Evolutionary conservation across 2,113 vertebrate genomes (phyloP), one percentile per base, ranked within the genome.

Genomic region (Condylura cristata): DNA sequence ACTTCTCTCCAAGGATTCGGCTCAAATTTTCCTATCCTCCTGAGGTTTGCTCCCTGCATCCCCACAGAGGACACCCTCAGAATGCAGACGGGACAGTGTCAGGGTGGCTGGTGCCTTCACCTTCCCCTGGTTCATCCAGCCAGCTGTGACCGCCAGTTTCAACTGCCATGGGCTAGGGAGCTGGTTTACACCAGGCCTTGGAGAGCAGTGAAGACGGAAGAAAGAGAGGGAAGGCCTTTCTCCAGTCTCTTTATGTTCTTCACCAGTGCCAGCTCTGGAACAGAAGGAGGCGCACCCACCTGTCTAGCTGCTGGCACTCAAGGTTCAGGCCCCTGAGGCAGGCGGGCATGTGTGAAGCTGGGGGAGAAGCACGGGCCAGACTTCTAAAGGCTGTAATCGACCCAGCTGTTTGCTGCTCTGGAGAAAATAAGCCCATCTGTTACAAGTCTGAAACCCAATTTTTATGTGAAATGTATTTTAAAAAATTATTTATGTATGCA

Each of bases 381-480:
- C n/a, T 61, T 86, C 61, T 79, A 5, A 75, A 71, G 46, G 26
- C 32, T 60, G 20, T 44, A 17, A 41, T 12, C 39, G 76, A 53
- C 16, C 53, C 51, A n/a, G 5, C 5, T 0, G 39, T n/a, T 75
- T 53, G 56, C 8, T 32, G 13, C 32, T 71, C 60, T 84, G 75
- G 32, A 44, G 68, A 82, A 88, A 88, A 65, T 18, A 70, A 41
- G 5, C 32, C 17, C 34, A 76, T 22, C 65, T 22, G 53, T 65
- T 70, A 53, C 70, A 86, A 78, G 22, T 44, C 39, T 39, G 53
- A 82, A 93, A 94, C 14, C n/a, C n/a, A n/a, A 8, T 34, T 90
- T 46, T 53, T 74, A 56, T 37, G 37, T 85, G 34, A 58, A 81
- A 22, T 44, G 14, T 44, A 32, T 61, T 89, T 60, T 86, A 71